These are phyloP conservation scores for Miltochrista miniata DNA, from an alignment of 2,888 invertebrate species.

Conservation along the genomic window DNA sequence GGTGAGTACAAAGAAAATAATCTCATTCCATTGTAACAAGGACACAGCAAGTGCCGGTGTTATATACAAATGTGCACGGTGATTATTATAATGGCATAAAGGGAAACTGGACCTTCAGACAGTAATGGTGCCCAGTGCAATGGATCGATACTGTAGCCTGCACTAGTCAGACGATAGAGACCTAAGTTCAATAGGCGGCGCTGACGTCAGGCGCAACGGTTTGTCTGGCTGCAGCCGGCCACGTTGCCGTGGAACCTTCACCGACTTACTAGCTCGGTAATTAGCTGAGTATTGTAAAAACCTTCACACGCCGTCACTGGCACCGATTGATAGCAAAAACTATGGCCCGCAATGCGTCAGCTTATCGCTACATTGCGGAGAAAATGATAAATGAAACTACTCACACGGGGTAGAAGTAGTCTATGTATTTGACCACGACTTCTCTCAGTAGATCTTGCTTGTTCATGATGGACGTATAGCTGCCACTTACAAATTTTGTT, in stretches of 20 bases:
- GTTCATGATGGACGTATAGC: constrained; percentile 86
- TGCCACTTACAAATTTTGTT: constrained; percentile 84
- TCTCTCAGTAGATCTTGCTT: constrained; percentile 87
- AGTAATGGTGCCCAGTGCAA: constrained; percentile 62
- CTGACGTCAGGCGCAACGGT: constrained; percentile 68
- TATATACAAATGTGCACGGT: not conserved
- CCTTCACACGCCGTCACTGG: constrained; percentile 55
- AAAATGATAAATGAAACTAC: constrained; percentile 59
- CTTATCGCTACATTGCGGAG: constrained; percentile 32
- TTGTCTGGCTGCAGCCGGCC: constrained; percentile 67
- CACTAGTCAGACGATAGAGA: constrained; percentile 55
- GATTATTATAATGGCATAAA: not conserved
- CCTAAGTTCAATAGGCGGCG: constrained; percentile 70
- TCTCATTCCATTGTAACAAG: not conserved
- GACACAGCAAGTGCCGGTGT: no score
- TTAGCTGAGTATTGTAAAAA: constrained; percentile 63
- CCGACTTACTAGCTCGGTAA: constrained; percentile 77
- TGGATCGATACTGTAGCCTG: constrained; percentile 69
- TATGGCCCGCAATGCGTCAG: constrained; percentile 65
- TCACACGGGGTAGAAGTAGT: constrained; percentile 89
- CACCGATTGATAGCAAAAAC: constrained; percentile 30
- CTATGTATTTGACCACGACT: constrained; percentile 88
- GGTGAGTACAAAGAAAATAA: constrained; percentile 26
- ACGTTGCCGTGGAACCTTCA: constrained; percentile 77
- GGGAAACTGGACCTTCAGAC: constrained; percentile 31